Evolutionary conservation across 2,113 vertebrate genomes (phyloP), one percentile per base, ranked within the genome.

Genomic region (Caranx melampygus): DNA sequence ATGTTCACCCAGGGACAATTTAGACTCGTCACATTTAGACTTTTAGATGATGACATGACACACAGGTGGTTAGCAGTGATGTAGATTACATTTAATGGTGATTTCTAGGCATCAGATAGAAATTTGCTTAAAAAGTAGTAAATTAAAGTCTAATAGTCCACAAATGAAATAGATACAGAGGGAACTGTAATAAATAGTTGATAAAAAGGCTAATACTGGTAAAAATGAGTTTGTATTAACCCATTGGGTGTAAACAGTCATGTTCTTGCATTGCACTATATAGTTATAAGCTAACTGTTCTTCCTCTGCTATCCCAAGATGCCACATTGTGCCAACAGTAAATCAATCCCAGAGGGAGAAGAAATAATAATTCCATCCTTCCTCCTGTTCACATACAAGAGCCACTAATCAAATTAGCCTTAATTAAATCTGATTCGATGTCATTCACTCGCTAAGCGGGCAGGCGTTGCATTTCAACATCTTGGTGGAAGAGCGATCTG

Each of bases 391-490:
- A 82, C 76, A 77, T 78, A 45, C 68, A 74, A 75, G 3, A 73
- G 62, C 68, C 33, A 14, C 63, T 88, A 73, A 85, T 92, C 69
- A 75, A 85, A 92, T 91, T 86, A 91, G 61, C 64, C 69, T 42
- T 75, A 81, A 88, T 64, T 75, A 13, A 78, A 83, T 85, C 47
- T 75, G 54, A 85, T 74, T 72, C 42, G 31, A 74, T 81, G 87
- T 82, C 78, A 84, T 71, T 88, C 64, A 71, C 85, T 72, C 68
- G 59, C 67, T 70, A 74, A 86, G 47, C 26, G 26, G 60, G 44
- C 55, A 54, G 55, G 66, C 52, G 31, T 60, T 62, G 67, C 57
- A 51, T 63, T 72, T 77, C 66, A 63, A 62, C 79, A 64, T 63
- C 78, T 79, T 67, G 10, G 65, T 33, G 47, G 26, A 55, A 12